Evolutionary conservation across 2,888 invertebrate genomes (phyloP).

Genomic region (Tuta absoluta): DNA sequence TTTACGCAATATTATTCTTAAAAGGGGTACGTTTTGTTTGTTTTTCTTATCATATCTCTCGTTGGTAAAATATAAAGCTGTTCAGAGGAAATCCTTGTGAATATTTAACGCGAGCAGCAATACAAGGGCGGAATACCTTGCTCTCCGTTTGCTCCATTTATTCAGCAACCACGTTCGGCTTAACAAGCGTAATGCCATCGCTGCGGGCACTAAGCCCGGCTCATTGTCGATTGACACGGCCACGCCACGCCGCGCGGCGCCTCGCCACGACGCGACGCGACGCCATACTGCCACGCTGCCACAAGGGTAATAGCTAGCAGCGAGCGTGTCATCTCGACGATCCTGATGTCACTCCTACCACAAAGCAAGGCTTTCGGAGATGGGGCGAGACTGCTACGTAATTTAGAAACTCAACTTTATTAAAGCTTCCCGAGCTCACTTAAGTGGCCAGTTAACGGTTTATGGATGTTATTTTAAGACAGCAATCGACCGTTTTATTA

Average conservation of each 20-base stretch:
- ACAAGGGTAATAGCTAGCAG: constrained; percentile 9
- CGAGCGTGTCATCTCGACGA: constrained; percentile 12
- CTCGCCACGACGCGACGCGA: too few species aligned
- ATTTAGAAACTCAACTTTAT: constrained; percentile 7
- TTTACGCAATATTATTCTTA: not conserved
- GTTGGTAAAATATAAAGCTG: not conserved
- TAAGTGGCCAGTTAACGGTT: not conserved
- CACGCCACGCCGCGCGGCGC: not conserved
- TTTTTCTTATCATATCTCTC: not conserved
- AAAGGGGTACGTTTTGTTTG: constrained; percentile 1
- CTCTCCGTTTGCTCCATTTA: not conserved
- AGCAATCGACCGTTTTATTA: constrained; percentile 3
- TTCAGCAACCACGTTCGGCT: constrained; percentile 9
- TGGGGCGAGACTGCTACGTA: not conserved
- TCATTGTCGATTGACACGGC: constrained; percentile 22
- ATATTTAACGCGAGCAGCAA: not conserved
- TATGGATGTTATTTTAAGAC: constrained; percentile 5
- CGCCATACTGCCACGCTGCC: too few species aligned
- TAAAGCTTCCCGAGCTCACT: not conserved
- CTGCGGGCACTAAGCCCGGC: constrained; percentile 23
- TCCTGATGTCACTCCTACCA: not conserved
- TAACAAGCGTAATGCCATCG: constrained; percentile 25
- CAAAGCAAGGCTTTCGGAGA: not conserved
- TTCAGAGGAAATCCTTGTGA: not conserved
- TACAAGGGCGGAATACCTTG: not conserved